Conservation (phyloP, 2,113 vertebrate species). For the Progne subis region DNA sequence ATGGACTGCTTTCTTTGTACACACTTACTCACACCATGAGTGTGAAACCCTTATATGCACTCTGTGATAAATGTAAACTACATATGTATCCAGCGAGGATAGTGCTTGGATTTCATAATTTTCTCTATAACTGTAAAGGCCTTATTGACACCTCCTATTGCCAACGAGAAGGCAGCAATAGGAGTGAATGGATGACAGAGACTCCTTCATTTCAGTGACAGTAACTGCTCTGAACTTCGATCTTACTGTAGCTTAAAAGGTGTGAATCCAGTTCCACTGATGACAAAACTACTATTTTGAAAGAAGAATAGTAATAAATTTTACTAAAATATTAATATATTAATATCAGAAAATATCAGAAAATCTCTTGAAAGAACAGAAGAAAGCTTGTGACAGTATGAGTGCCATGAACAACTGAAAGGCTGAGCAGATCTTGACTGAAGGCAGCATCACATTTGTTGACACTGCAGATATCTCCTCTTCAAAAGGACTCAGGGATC, state of each 20-base stretch:
- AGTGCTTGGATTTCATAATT: background rate
- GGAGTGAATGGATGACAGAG: background rate
- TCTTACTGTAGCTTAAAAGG: background rate
- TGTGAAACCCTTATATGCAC: rapidly evolving
- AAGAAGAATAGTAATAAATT: background rate
- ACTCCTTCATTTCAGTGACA: background rate
- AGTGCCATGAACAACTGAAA: background rate
- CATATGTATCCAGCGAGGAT: background rate
- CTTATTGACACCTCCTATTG: background rate
- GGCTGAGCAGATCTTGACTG: background rate
- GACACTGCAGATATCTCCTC: background rate
- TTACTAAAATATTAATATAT: background rate
- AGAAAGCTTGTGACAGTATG: background rate
- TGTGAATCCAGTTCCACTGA: background rate
- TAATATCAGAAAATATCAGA: no score
- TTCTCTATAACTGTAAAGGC: background rate
- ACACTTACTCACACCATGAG: background rate
- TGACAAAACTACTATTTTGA: background rate
- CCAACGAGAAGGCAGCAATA: background rate
- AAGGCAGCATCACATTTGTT: background rate
- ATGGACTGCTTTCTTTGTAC: background rate
- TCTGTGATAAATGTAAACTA: background rate
- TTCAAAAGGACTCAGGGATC: background rate
- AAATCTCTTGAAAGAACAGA: background rate
- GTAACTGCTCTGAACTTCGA: background rate